Evolutionary conservation across 2,888 invertebrate species (phyloP), one percentile per base, ranked within the genome.

Genomic region (Rotaria socialis): DNA sequence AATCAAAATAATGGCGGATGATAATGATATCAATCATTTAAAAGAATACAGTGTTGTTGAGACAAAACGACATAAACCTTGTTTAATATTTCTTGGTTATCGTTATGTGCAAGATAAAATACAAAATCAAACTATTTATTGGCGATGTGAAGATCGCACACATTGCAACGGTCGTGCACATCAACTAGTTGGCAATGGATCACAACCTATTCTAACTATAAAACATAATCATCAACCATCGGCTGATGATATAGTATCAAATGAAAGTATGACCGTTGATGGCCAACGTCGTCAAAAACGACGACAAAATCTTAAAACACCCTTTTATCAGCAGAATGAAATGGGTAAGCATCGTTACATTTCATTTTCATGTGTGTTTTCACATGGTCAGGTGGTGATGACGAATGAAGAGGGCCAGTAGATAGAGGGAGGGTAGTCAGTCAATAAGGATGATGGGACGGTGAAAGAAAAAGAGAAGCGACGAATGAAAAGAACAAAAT

Each of bases 161-260:
- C 80, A 47, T 3, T 80, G 80, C 24, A 47, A 80, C n/a, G 80
- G 80, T 80, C 80, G 47, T 47, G 80, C 80, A n/a, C 80, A 80
- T 80, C 80, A 47, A 47, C 8, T 80, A 80, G 80, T 80, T 8
- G 47, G 47, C 41, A 47, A 80, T 47, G 47, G 24, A 47, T 43
- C 43, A 47, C 3, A 14, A 24, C 80, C 47, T n/a, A 80, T n/a
- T 80, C 11, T 47, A 2, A 80, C 80, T 10, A 80, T 80, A 47
- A 80, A 80, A 80, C 47, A 80, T 80, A 80, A 80, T 80, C 80
- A 80, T 47, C 67, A 41, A 67, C 19, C 67, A 16, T 16, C 16
- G 16, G 2, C 19, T 27, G 35, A 67, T 67, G 27, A 67, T 67
- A 19, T 41, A 0, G 35, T 19, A 16, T 35, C 10, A 35, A 27